phyloP scores from a whole-genome alignment of 2,113 vertebrate species.

The Mesembrinibis cayennensis region DNA sequence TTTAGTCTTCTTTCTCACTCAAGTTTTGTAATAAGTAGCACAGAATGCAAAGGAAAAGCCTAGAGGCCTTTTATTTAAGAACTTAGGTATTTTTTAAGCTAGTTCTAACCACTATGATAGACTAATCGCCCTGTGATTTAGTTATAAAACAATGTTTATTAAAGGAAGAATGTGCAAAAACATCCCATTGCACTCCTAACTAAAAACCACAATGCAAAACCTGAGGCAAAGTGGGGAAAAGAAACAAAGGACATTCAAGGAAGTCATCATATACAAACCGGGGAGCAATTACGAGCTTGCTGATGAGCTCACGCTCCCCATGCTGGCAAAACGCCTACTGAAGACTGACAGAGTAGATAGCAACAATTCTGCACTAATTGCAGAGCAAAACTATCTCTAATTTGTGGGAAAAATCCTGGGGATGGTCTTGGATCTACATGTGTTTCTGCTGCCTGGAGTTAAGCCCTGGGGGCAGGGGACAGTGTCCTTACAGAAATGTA shows the following conservation, averaged over 20 bases:
- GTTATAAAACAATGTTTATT: neutral
- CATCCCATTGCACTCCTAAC: neutral
- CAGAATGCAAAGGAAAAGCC: neutral
- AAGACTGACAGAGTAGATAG: neutral
- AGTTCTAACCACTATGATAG: neutral
- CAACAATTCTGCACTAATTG: neutral
- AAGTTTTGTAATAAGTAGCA: neutral
- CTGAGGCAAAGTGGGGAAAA: neutral
- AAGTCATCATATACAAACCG: neutral
- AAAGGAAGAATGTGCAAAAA: neutral
- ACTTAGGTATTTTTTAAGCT: neutral
- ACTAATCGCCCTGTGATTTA: neutral
- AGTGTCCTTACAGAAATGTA: neutral
- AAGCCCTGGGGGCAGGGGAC: neutral
- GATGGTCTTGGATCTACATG: neutral
- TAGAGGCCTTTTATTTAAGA: neutral
- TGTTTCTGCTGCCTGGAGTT: neutral
- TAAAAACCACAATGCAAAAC: neutral
- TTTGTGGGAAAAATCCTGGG: neutral
- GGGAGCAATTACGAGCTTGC: neutral
- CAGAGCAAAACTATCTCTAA: neutral
- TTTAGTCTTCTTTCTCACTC: neutral
- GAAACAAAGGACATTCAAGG: neutral
- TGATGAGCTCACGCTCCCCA: neutral
- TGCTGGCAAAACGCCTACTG: neutral